Base-by-base conservation (phyloP, 64 coral and sea anemone species). In the Exaiptasia diaphana region DNA sequence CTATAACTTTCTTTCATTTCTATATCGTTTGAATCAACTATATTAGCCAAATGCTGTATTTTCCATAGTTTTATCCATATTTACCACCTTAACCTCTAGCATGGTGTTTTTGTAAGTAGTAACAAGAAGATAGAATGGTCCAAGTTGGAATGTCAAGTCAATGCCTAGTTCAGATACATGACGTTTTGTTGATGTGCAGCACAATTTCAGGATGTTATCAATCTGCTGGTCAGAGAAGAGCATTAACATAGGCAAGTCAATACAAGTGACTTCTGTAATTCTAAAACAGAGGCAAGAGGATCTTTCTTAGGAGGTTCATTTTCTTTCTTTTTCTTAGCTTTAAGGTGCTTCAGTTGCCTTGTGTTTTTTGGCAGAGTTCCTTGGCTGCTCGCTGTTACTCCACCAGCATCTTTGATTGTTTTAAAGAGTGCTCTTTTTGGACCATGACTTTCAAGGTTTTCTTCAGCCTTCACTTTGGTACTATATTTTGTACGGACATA, bases 61-160 rank as follows among this genome's bases (percentile, higher is more conserved):
- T n/a, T n/a, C n/a, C n/a, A n/a, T n/a, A n/a, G n/a, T n/a, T n/a
- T n/a, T n/a, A n/a, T n/a, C n/a, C n/a, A n/a, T n/a, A n/a, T n/a
- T n/a, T n/a, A n/a, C n/a, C n/a, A n/a, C 56, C 41, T 91, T 91
- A 1, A 85, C 53, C 37, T 6, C 17, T 5, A 91, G 67, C 13
- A 80, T 9, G 3, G 89, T 79, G 53, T 73, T 85, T 22, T 80
- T 85, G 42, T 44, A 91, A 26, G 81, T 70, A 18, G 89, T 85
- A 38, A 90, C 79, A 53, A 90, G 87, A 3, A 90, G 55, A 55
- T 90, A 90, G 59, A 90, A 90, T 3, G 78, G 87, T 20, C 69
- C 87, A 4, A 90, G 59, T 29, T 90, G 87, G 33, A 83, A 90
- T 21, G 73, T 91, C 6, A 79, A 12, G 26, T 85, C 88, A n/a